Conservation (phyloP, 2,888 invertebrate species). For the Drosophila kuntzei region DNA sequence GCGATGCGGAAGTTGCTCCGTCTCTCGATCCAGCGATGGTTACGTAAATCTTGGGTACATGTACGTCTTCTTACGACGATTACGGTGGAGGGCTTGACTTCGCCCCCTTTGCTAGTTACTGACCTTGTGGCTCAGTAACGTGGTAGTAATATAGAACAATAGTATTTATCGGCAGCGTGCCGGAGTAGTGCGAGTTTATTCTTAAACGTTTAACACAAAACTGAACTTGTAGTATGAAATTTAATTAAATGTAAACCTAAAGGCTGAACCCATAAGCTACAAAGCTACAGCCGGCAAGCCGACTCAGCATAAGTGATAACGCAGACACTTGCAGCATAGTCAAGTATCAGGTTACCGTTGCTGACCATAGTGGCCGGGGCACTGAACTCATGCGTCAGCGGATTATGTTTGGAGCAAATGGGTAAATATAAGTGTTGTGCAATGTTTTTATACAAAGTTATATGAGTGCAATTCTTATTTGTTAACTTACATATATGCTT, state of each 20-base stretch:
- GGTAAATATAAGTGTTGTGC: not conserved
- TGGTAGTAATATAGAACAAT: not conserved
- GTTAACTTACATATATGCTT: too few relatives aligned
- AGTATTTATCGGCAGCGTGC: not conserved
- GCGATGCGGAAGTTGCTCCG: too few relatives aligned
- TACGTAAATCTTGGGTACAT: not conserved
- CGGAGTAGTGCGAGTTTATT: not conserved
- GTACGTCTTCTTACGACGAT: not conserved
- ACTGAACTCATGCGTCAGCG: not conserved
- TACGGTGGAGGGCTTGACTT: not conserved
- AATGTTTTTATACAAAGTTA: too few relatives aligned
- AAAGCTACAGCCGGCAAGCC: slow-evolving; percentile 5
- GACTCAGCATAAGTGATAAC: slow-evolving; percentile 1
- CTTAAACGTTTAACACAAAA: not conserved
- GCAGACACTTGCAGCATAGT: not conserved
- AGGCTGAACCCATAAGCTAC: not conserved
- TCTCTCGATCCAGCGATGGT: too few relatives aligned
- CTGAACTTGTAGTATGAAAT: not conserved
- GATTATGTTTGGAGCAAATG: not conserved
- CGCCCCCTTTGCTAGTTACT: not conserved
- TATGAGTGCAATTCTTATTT: not conserved
- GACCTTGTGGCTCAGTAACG: not conserved
- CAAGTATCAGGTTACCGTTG: not conserved
- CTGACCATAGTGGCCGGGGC: not conserved
- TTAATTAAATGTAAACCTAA: not conserved